phyloP scores from a whole-genome alignment of 2,888 invertebrate species.

The Drosophila tanythrix region DNA sequence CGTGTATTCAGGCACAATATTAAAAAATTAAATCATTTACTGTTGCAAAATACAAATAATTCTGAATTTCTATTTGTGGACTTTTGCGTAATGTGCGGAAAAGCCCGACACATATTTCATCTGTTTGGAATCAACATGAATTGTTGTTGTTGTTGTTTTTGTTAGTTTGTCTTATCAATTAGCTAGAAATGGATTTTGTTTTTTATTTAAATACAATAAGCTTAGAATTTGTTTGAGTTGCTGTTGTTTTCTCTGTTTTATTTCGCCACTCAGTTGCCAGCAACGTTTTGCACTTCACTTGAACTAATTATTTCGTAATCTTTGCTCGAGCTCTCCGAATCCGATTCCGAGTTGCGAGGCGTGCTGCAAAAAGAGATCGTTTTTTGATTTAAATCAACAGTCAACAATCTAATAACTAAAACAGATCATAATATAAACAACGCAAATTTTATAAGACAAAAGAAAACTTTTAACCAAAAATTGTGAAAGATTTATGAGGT shows the following conservation, averaged over 20 bases:
- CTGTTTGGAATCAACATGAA: slow-evolving; percentile 46
- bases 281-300: slow-evolving; percentile 87
- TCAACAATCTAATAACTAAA: neutral
- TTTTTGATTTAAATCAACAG: neutral
- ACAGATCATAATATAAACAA: slow-evolving; percentile 17
- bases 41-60: slow-evolving; percentile 18
- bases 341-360: slow-evolving; percentile 89
- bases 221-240: slow-evolving; percentile 32
- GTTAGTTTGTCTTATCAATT: slow-evolving; percentile 51
- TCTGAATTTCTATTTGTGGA: slow-evolving; percentile 15
- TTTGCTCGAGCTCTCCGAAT: slow-evolving; percentile 92
- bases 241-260: slow-evolving; percentile 22
- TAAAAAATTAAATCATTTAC: slow-evolving; percentile 27
- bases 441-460: slow-evolving; percentile 19
- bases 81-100: slow-evolving; percentile 38
- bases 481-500: neutral
- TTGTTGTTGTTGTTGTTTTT: slow-evolving; percentile 30
- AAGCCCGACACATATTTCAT: slow-evolving; percentile 38
- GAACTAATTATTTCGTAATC: slow-evolving; percentile 95
- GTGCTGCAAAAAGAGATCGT: slow-evolving; percentile 68
- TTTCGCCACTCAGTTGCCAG: slow-evolving; percentile 67
- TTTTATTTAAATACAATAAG: slow-evolving; percentile 51
- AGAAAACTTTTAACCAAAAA: slow-evolving; percentile 20
- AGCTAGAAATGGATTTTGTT: slow-evolving; percentile 51
- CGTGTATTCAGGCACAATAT: slow-evolving; percentile 59